Conservation (phyloP, 2,888 invertebrate species). For the Leptogaster cylindrica region DNA sequence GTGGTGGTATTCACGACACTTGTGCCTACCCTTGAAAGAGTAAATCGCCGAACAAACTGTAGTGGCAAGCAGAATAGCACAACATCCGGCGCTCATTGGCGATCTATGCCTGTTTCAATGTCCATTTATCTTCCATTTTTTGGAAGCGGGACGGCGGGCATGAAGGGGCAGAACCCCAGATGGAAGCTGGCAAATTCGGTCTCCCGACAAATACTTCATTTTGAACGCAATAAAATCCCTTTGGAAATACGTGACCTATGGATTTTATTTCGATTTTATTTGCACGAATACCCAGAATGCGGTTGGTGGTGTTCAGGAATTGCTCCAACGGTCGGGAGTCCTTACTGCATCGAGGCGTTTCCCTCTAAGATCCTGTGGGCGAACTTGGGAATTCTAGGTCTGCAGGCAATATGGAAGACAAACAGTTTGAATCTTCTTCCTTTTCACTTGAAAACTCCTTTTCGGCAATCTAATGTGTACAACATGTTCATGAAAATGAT, state of each 20-base stretch:
- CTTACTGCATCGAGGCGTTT: too few relatives aligned
- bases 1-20: conserved; percentile 40
- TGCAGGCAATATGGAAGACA: conserved; percentile 35
- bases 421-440: conserved; percentile 36
- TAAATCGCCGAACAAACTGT: conserved; percentile 31
- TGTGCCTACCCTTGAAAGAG: conserved; percentile 30
- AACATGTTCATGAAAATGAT: conserved; percentile 46
- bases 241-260: conserved; percentile 62
- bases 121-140: conserved; percentile 36
- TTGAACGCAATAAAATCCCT: conserved; percentile 60
- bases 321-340: too few relatives aligned
- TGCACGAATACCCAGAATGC: conserved; percentile 33
- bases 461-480: conserved; percentile 41
- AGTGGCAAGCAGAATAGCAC: conserved; percentile 16
- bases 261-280: conserved; percentile 60
- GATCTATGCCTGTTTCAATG: conserved; percentile 38
- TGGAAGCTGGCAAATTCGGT: conserved; percentile 44
- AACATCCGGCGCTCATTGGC: conserved; percentile 22
- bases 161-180: conserved; percentile 31
- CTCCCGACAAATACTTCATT: conserved; percentile 44
- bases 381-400: too few relatives aligned
- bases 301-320: neutral
- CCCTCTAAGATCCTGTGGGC: too few relatives aligned
- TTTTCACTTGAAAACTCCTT: conserved; percentile 2
- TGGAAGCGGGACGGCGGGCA: neutral